phyloP scores from a whole-genome alignment of 2,113 vertebrate species.

The Hippocampus zosterae region DNA sequence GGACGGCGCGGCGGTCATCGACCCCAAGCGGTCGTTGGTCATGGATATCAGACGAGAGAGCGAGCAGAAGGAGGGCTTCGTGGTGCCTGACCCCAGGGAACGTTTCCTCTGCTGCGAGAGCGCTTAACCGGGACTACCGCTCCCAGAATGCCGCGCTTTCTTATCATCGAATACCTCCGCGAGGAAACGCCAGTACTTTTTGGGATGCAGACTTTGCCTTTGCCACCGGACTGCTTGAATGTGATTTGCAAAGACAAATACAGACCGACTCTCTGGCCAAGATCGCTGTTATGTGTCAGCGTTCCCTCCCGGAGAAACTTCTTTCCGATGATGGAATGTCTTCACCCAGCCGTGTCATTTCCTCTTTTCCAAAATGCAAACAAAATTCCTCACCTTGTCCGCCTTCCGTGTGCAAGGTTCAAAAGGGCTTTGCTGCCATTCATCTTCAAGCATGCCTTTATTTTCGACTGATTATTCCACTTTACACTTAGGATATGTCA shows the following conservation, averaged over 20 bases:
- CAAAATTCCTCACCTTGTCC: constrained; percentile 47
- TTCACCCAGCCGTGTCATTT: constrained; percentile 51
- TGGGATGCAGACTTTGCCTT: neutral
- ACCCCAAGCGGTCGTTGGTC: constrained; percentile 73
- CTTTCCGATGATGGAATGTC: constrained; percentile 58
- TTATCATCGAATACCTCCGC: constrained; percentile 21
- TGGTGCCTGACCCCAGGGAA: constrained; percentile 71
- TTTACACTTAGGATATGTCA: neutral
- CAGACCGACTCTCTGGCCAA: constrained; percentile 17
- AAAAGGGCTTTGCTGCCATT: constrained; percentile 15
- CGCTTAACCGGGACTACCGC: constrained; percentile 53
- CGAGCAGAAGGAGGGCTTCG: constrained; percentile 69
- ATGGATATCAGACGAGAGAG: constrained; percentile 81
- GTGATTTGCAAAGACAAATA: neutral
- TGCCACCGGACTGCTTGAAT: neutral
- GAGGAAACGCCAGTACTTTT: constrained; percentile 22
- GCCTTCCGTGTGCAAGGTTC: constrained; percentile 22
- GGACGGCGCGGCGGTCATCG: constrained; percentile 72
- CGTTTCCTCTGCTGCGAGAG: constrained; percentile 58
- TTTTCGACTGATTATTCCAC: neutral
- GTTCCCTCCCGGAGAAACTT: constrained; percentile 29
- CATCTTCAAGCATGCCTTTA: neutral
- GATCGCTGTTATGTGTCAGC: constrained; percentile 31
- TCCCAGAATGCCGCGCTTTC: constrained; percentile 32
- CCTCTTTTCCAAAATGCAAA: constrained; percentile 55